Evolutionary conservation across 1,140 invertebrate genomes (phyloP), one percentile per base, ranked within the genome.

Genomic region (Riptortus pedestris): DNA sequence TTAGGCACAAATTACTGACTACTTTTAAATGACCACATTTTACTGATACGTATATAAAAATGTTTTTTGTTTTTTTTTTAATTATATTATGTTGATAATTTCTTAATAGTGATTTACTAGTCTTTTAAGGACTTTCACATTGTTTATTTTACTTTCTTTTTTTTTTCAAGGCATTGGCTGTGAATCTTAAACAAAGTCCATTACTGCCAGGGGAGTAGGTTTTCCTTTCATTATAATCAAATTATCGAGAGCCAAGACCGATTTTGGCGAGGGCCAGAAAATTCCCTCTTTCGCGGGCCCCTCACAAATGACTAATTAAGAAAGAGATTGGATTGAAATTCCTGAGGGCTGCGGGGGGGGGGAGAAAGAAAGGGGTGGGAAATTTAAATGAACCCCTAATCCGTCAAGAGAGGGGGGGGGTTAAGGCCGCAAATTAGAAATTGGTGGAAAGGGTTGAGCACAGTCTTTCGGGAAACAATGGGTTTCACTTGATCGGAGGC

Each of bases 311-410:
- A 64, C 63, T 64, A 64, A 64, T 64, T 64, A 64, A 58, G 63
- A 64, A 64, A 64, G 55, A 64, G 63, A 64, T 64, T 64, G 63
- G 52, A 64, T 64, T 64, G 52, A 58, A 59, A 64, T 64, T 64
- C 52, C 52, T 64, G 55, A 43, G 52, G 63, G 31, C 52, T 33
- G n/a, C 14, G 51, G 51, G 48, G 27, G 47, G 48, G 20, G 51
- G 51, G 48, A n/a, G 62, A 48, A 52, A 26, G 48, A 28, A 18
- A 52, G 48, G 48, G 63, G 24, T 28, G 52, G 28, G 12, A 55
- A 58, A 64, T 64, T 64, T 64, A 64, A 64, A 64, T 64, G 63
- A 64, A 64, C 48, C 63, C 38, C 43, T 64, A 64, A 64, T 64
- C 63, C 63, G 63, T 64, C 63, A 64, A 64, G 57, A 38, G 61